Evolutionary conservation across 2,888 invertebrate species (phyloP).

Genomic region (Drosophila paracracens): DNA sequence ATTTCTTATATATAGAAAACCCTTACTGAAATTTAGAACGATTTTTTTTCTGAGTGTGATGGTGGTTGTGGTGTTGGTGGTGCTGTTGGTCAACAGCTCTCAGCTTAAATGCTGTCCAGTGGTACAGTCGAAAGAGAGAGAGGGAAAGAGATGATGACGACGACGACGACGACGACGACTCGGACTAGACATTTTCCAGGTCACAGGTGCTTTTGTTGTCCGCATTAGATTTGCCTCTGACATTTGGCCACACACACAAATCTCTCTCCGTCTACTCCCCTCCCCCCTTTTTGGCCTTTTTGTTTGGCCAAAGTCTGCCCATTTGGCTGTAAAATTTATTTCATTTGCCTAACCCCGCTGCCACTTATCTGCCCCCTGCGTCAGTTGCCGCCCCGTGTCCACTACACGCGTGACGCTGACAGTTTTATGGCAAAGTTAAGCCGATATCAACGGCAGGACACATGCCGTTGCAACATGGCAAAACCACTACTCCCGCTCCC

Average conservation of each 20-base stretch:
- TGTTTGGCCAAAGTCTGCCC: conserved; percentile 64
- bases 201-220: conserved; percentile 80
- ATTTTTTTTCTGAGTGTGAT: not conserved
- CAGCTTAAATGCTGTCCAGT: conserved; percentile 38
- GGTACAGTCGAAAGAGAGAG: not conserved
- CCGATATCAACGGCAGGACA: conserved; percentile 79
- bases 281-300: conserved; percentile 54
- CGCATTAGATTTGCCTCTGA: conserved; percentile 74
- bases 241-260: conserved; percentile 62
- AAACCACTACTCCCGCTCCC: conserved; percentile 11
- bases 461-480: conserved; percentile 60
- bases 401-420: conserved; percentile 77
- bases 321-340: conserved; percentile 80
- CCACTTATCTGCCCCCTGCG: not conserved
- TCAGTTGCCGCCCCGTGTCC: conserved; percentile 28
- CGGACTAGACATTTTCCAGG: conserved; percentile 67
- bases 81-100: conserved; percentile 20
- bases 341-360: conserved; percentile 64
- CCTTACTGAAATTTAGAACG: not conserved
- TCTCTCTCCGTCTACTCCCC: conserved; percentile 48
- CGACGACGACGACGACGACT: conserved; percentile 5
- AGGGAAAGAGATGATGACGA: not conserved
- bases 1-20: not conserved
- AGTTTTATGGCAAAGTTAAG: conserved; percentile 80
- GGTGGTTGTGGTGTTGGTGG: not conserved